Conservation (phyloP, 2,888 invertebrate genomes). For the Melinaea marsaeus region DNA sequence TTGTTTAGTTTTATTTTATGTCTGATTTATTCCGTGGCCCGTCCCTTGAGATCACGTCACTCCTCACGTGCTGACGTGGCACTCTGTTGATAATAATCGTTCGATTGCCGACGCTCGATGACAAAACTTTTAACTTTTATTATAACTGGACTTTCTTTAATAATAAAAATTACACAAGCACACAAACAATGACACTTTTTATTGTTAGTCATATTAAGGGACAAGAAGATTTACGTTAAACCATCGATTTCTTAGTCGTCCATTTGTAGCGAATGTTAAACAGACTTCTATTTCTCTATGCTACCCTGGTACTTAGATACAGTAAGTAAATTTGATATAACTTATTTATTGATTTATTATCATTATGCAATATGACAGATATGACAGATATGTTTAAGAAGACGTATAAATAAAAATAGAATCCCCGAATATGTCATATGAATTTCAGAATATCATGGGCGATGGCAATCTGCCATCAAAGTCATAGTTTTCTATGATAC, state of each 20-base stretch:
- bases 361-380: too few relatives aligned
- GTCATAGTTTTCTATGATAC: too few relatives aligned
- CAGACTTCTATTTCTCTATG: neutral
- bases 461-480: too few relatives aligned
- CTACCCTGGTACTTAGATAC: neutral
- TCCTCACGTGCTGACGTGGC: neutral
- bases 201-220: neutral
- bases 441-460: too few relatives aligned
- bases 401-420: too few relatives aligned
- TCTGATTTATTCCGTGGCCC: neutral
- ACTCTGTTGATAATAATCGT: neutral
- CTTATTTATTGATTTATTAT: neutral
- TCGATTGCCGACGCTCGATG: neutral
- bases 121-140: neutral
- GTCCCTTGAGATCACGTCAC: neutral
- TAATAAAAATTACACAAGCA: too few relatives aligned
- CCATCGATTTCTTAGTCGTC: slow-evolving; percentile 23
- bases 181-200: too few relatives aligned
- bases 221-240: slow-evolving; percentile 22
- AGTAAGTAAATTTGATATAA: neutral
- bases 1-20: neutral
- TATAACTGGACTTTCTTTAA: neutral
- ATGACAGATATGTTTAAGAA: too few relatives aligned
- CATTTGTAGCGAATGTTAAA: neutral
- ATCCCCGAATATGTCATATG: too few relatives aligned